Base-by-base conservation (phyloP, 2,797 vertebrate genomes). In the Microctenopoma stevenorrisi region DNA sequence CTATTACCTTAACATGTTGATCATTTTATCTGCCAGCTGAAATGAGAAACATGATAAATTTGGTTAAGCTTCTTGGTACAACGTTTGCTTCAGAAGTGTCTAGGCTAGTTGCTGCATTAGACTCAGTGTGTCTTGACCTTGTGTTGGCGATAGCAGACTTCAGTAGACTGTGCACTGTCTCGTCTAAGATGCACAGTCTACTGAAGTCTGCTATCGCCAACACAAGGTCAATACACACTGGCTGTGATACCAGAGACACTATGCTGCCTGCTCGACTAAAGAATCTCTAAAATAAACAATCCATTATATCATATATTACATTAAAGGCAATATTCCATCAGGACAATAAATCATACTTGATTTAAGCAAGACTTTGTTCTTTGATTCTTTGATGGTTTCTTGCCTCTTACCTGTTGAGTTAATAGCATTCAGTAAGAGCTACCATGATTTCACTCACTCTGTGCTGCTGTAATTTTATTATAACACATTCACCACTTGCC, bases 191-290 rank as follows among this genome's bases (percentile, higher is more conserved):
- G 64, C 91, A 91, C 76, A 96, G 88, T 22, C 22, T 22, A 22
- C 22, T 22, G 22, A 22, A 22, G 22, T 22, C 22, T 22, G 22
- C 22, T 22, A 22, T 22, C 22, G 22, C 22, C 22, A 22, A 22
- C 22, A 22, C 22, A 22, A 22, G 22, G 22, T 22, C 22, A 22
- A 22, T 22, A 22, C 22, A 22, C 22, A 22, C 22, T 22, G 22
- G 80, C 94, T 95, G 75, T 88, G 93, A 81, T 93, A 91, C 95
- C 95, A 96, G 92, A 68, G 85, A 92, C 79, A 93, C 44, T 7
- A 47, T 12, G 94, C 11, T 14, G 91, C 90, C 38, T 86, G 76
- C 18, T 22, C 22, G 1, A 22, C 22, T 22, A 22, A 22, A 22
- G 22, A 22, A 22, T 22, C 22, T 22, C 22, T 22, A 22, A 22